phyloP scores from a whole-genome alignment of 2,888 invertebrate genomes.

The Flexamia atlantica region DNA sequence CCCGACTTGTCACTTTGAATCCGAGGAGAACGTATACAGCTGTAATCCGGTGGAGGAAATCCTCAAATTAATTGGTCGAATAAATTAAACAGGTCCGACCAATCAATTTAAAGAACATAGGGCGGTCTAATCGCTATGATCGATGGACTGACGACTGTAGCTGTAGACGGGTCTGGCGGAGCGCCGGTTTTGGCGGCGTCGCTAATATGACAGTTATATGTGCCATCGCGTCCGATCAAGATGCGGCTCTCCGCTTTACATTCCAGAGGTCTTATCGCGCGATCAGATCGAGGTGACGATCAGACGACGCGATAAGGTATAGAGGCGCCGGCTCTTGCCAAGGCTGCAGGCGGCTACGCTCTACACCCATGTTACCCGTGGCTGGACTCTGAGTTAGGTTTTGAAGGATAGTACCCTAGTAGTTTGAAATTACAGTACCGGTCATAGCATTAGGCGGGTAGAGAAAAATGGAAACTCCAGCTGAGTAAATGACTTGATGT shows the following conservation, averaged over 20 bases:
- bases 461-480: too few species aligned
- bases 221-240: constrained; percentile 46
- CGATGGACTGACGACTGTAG: constrained; percentile 19
- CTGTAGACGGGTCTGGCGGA: not conserved
- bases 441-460: too few species aligned
- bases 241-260: constrained; percentile 14
- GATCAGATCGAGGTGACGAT: constrained; percentile 10
- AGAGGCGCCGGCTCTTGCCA: not conserved
- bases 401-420: too few species aligned
- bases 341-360: not conserved
- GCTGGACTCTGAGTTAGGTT: too few species aligned
- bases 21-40: not conserved
- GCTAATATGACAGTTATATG: constrained; percentile 52
- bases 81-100: constrained; percentile 36
- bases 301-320: not conserved
- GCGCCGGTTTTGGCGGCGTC: constrained; percentile 20
- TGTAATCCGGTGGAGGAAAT: constrained; percentile 2
- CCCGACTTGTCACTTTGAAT: not conserved
- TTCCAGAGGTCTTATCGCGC: constrained; percentile 1
- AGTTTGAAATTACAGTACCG: too few species aligned
- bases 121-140: constrained; percentile 6
- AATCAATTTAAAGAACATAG: not conserved
- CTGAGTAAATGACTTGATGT: too few species aligned
- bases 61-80: constrained; percentile 43
- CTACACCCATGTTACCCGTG: too few species aligned